Base-by-base conservation (phyloP, 2,888 invertebrate species). In the Tridacna crocea region DNA sequence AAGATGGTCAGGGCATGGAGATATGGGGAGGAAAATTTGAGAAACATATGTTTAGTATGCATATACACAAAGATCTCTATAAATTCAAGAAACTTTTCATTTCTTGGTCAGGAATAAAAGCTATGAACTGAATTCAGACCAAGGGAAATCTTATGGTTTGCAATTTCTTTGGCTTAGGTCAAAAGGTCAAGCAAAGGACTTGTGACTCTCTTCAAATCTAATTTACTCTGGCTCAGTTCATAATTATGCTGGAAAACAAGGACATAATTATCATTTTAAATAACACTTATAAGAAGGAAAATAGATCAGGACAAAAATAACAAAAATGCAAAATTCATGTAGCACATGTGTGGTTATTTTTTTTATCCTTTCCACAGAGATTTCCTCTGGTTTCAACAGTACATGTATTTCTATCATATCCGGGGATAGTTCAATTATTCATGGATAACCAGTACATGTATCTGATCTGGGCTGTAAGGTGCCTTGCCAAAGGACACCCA, bases 1-100 rank as follows among this genome's bases (percentile, higher is more conserved):
- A 73, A 79, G 82, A 82, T 84, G 87, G 84, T 51, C 84, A 84
- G 88, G 90, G 85, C 82, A 88, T 88, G 84, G 89, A 77, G 75
- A 80, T 77, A 75, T 80, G 81, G 83, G 87, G 83, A 82, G 83
- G 86, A 84, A 86, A 86, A 83, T 79, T 77, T 78, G 77, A 83
- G 75, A 82, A 77, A 78, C 61, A 75, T 80, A 83, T 76, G 61
- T 82, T 85, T 85, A 85, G 85, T 76, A 80, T 75, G 24, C 22
- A 74, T 61, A 61, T 10, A 74, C 47, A 61, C 15, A 60, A 8
- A 36, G 27, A 66, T 27, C 66, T 55, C n/a, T 58, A 58, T 58
- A 1, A 55, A 55, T 55, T 19, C 55, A 55, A 55, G 55, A 19
- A 19, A 19, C 19, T 55, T n/a, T n/a, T 19, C 19, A 19, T 55